Conservation (phyloP, 2,113 vertebrate genomes). For the Phaethornis superciliosus region DNA sequence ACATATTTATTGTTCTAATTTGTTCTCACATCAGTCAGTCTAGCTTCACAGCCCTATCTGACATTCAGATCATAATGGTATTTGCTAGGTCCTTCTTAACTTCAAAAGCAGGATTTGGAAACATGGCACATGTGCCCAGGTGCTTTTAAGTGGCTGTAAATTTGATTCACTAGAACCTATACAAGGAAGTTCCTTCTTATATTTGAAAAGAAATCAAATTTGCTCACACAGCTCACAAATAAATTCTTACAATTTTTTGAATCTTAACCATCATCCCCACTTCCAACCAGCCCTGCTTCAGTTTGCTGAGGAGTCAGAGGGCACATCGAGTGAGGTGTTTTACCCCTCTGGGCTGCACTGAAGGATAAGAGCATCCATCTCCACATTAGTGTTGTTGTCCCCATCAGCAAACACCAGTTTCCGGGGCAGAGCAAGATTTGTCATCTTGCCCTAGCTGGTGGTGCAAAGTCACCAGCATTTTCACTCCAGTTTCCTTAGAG, state of each 20-base stretch:
- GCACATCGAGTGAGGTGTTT: conserved; percentile 5
- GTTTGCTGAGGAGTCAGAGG: not conserved
- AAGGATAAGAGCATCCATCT: conserved; percentile 56
- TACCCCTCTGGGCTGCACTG: not conserved
- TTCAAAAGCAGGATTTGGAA: conserved; percentile 41
- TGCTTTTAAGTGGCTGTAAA: conserved; percentile 4
- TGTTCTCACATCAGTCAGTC: not conserved
- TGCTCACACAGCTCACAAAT: not conserved
- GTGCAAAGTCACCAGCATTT: conserved; percentile 19
- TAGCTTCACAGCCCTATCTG: not conserved
- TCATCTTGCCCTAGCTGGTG: conserved; percentile 47
- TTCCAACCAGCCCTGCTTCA: not conserved
- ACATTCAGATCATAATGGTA: not conserved
- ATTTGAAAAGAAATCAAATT: not conserved
- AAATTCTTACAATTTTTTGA: not conserved
- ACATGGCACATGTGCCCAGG: not conserved
- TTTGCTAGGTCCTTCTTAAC: not conserved
- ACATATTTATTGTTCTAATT: conserved; percentile 28
- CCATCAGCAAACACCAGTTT: conserved; percentile 64
- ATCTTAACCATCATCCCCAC: not conserved
- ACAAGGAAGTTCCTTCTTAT: not conserved
- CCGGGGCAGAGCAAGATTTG: conserved; percentile 42
- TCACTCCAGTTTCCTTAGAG: conserved; percentile 34
- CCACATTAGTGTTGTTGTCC: conserved; percentile 44
- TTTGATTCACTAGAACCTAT: not conserved